Evolutionary conservation across 1,140 invertebrate species (phyloP).

Genomic region (Ceratitis capitata): DNA sequence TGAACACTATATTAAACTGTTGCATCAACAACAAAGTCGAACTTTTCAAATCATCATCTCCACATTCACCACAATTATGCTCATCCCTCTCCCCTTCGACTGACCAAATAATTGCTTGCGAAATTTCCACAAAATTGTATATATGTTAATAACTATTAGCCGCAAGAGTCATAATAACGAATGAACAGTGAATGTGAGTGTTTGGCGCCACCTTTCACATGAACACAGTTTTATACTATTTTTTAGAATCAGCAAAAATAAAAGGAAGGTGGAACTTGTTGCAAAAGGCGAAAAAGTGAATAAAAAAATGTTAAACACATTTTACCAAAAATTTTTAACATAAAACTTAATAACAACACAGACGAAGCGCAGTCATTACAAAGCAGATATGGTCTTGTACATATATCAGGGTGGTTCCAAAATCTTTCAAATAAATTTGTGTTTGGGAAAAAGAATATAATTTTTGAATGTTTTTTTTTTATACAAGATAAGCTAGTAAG

Average conservation of each 20-base stretch:
- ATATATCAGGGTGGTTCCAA: too few relatives aligned
- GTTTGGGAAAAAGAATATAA: too few relatives aligned
- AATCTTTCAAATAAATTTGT: too few relatives aligned
- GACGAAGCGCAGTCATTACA: neutral
- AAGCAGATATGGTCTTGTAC: too few relatives aligned
- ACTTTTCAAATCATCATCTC: conserved; percentile 18
- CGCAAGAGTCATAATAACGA: neutral
- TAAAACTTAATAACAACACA: neutral
- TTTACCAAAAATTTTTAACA: conserved; percentile 4
- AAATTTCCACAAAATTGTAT: neutral
- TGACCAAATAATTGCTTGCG: neutral
- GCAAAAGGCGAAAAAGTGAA: too few relatives aligned
- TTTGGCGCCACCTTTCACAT: neutral
- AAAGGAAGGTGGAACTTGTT: neutral
- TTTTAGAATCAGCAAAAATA: neutral
- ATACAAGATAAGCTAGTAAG: too few relatives aligned
- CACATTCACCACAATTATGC: neutral
- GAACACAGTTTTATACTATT: neutral
- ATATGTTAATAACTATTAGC: neutral
- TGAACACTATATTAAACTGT: neutral
- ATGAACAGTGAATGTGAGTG: neutral
- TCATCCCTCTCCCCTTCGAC: too few relatives aligned
- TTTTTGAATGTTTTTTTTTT: too few relatives aligned
- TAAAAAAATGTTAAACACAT: too few relatives aligned
- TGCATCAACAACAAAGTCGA: neutral